Base-by-base conservation (phyloP, 53 echinoderm and acorn worm species). In the Holothuria leucospilota region DNA sequence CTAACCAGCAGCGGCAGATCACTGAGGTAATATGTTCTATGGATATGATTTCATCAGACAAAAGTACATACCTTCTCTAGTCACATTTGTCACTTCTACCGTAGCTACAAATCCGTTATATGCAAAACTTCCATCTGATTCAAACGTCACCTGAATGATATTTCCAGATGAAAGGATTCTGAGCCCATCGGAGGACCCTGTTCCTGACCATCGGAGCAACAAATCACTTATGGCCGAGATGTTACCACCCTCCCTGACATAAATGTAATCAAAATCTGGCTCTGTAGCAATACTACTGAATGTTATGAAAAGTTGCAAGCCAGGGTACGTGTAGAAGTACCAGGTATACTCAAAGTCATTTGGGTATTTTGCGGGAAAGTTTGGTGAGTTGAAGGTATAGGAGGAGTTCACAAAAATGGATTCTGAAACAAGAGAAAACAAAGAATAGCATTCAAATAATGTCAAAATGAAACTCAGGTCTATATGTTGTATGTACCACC, bases 211-310 rank as follows among this genome's bases (percentile, higher is more conserved):
- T 2, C 12, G 52, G 3, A 58, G 59, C 4, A 78, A 51, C 20
- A 79, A 59, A 59, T 34, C 23, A 15, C 20, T 34, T 1, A 10
- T 11, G 11, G 26, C 26, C 2, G 66, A 66, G 11, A 26, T 66
- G 26, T 25, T 18, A 4, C 59, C 27, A 0, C 29, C 59, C 20
- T 79, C 79, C 13, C 79, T 59, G 23, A 79, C 79, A 20, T 79
- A 56, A 23, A 79, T 56, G 34, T 59, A 59, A 59, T 79, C 79
- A 79, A 15, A 79, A 34, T 29, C 59, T 13, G 29, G 14, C 38
- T 79, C 79, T 9, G 79, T 79, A 8, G 79, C 26, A 29, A 79
- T 79, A 34, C 8, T 15, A 59, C 0, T 13, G 79, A 79, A 79
- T 8, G 29, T 27, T 8, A 79, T 13, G 13, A 59, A 29, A 27